A percentile compares a stretch with the other conserved stretches of the same genome.
Evolutionary conservation across 2,113 vertebrate species (phyloP).

Genomic region (Tetrao urogallus): DNA sequence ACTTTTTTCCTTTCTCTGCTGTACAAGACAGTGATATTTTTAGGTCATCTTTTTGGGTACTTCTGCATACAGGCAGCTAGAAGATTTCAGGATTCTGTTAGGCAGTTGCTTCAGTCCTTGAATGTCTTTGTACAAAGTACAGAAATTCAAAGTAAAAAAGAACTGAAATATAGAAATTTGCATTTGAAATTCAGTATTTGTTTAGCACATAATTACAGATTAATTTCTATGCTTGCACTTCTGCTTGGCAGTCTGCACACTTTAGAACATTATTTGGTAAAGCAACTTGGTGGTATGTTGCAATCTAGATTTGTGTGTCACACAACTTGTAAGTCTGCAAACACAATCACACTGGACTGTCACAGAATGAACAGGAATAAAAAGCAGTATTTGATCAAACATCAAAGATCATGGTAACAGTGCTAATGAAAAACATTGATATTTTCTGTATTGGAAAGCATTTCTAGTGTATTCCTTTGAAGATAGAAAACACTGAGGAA

Average conservation of each 20-base stretch:
- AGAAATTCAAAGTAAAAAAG: background rate
- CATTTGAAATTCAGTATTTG: background rate
- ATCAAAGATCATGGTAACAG: background rate
- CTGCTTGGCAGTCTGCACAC: background rate
- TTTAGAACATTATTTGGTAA: background rate
- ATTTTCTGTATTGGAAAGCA: background rate
- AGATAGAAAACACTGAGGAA: background rate
- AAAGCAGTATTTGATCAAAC: background rate
- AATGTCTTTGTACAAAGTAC: background rate
- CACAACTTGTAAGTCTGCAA: background rate
- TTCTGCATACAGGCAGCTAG: background rate
- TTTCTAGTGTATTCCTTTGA: fast-evolving
- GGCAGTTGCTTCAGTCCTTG: background rate
- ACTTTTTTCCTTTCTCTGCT: background rate
- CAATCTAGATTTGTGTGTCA: background rate
- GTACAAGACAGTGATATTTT: background rate
- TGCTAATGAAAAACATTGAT: background rate
- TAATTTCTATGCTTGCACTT: background rate
- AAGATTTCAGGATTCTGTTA: background rate
- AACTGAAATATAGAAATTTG: background rate
- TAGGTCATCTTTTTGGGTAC: background rate
- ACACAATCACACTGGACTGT: background rate
- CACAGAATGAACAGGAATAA: background rate
- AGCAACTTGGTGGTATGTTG: background rate
- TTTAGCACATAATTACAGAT: background rate